Conservation (phyloP, 2,888 invertebrate genomes). For the Nasonovia ribisnigri region DNA sequence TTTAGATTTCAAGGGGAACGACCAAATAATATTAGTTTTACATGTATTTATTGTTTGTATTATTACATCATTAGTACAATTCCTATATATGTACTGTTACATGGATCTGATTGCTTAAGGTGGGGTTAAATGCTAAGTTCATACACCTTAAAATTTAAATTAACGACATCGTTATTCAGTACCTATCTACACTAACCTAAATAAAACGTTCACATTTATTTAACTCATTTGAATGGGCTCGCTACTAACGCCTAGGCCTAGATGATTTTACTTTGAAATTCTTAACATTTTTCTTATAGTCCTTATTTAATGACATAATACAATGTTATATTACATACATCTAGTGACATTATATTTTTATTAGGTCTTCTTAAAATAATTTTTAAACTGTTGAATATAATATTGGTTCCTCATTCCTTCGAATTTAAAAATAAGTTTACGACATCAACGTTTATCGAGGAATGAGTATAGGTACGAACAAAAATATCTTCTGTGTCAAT, state of each 20-base stretch:
- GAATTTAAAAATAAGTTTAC: not conserved
- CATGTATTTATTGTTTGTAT: not conserved
- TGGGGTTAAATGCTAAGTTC: not conserved
- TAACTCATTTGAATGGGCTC: not conserved
- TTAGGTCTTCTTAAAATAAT: not conserved
- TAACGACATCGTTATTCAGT: not conserved
- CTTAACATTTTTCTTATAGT: not conserved
- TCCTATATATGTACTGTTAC: not conserved
- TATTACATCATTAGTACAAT: not conserved
- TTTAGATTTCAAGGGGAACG: not conserved
- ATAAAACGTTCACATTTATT: not conserved
- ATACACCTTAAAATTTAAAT: not conserved
- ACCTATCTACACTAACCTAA: not conserved
- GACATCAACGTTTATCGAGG: not conserved
- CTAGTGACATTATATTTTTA: not conserved
- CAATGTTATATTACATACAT: not conserved
- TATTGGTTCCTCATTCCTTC: not conserved
- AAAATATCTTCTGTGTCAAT: not conserved
- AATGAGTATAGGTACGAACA: not conserved
- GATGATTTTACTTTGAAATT: not conserved
- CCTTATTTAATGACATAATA: not conserved
- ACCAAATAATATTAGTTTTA: not conserved
- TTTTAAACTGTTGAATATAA: not conserved
- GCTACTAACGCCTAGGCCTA: not conserved
- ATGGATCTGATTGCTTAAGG: not conserved